phyloP scores from a whole-genome alignment of 2,113 vertebrate species.

The chimpanzee (Pan troglodytes) region NHGRI_mPanTro3-v2.1_pri NC_072403.2:93335001-93335500 shows the following conservation, averaged over 20 bases:
- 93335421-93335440: no score
- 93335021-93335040: background rate
- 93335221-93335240: background rate
- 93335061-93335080: background rate
- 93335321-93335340: background rate
- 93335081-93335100: background rate
- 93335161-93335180: background rate
- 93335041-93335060: background rate
- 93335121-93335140: background rate
- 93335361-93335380: no score
- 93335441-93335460: no score
- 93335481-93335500: no score
- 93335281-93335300: background rate
- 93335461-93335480: no score
- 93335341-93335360: no score
- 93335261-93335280: background rate
- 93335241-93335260: background rate
- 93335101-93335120: background rate
- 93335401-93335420: no score
- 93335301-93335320: background rate
- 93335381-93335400: no score
- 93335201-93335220: background rate
- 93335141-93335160: background rate
- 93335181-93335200: background rate
- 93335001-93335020: background rate